Evolutionary conservation across 92 coral and sea anemone genomes (phyloP).

Genomic region (Paramuricea clavata): DNA sequence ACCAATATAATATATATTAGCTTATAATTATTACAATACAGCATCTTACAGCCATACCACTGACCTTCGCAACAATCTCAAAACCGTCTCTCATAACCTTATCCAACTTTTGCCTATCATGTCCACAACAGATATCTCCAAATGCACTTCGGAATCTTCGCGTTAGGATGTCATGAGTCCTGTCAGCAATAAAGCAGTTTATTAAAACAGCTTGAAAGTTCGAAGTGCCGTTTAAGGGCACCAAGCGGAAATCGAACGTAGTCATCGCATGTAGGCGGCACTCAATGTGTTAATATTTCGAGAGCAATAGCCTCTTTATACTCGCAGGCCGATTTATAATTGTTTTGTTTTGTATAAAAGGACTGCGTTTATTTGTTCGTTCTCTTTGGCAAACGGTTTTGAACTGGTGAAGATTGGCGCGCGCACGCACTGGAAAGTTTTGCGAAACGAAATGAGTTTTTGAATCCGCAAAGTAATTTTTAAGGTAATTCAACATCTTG

Average conservation of each 20-base stretch:
- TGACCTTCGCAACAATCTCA: background rate
- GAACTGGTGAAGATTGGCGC: too few species aligned
- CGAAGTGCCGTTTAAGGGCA: background rate
- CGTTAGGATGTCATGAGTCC: background rate
- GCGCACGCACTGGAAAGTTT: too few species aligned
- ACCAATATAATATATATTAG: too few species aligned
- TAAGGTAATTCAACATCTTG: slow-evolving; percentile 23
- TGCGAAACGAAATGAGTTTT: too few species aligned
- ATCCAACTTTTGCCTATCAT: slow-evolving; percentile 32
- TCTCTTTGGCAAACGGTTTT: background rate
- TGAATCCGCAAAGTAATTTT: background rate
- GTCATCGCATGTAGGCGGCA: slow-evolving; percentile 20
- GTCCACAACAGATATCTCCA: background rate
- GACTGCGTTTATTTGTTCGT: too few species aligned
- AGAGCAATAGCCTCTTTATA: background rate
- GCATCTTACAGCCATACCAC: background rate
- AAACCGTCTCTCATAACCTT: slow-evolving; percentile 7
- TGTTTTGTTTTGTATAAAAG: background rate
- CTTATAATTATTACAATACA: too few species aligned
- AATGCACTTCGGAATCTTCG: background rate
- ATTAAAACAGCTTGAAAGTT: slow-evolving; percentile 7
- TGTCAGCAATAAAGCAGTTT: background rate
- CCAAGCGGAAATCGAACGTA: slow-evolving; percentile 6
- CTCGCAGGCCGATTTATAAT: background rate
- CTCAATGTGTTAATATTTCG: background rate